Percentiles rank a stretch among this genome's conserved stretches.
These are phyloP conservation scores for Rostratula benghalensis DNA, from an alignment of 2,113 vertebrate species.

Conservation along the genomic window DNA sequence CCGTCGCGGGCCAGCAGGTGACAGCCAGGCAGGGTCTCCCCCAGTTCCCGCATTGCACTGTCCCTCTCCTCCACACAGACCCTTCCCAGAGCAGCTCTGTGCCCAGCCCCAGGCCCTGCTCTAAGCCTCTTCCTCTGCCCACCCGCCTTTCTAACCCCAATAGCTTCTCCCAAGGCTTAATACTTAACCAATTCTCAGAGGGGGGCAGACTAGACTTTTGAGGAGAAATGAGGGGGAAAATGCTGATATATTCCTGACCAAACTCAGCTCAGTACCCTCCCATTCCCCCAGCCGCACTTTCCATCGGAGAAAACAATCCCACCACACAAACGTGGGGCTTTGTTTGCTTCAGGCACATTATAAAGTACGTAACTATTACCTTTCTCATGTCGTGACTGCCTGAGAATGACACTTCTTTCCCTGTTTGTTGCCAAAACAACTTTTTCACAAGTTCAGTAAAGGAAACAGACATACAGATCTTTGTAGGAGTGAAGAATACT, in stretches of 20 bases:
- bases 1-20: not conserved
- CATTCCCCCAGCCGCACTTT: not conserved
- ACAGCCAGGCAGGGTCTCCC: not conserved
- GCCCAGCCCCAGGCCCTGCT: not conserved
- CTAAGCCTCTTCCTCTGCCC: not conserved
- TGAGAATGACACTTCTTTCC: not conserved
- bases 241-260: not conserved
- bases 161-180: not conserved
- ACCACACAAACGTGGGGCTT: not conserved
- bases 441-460: not conserved
- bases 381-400: not conserved
- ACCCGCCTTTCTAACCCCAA: not conserved
- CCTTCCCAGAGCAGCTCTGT: not conserved
- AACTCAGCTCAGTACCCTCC: not conserved
- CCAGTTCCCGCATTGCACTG: not conserved
- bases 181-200: not conserved
- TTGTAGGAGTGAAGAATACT: not conserved
- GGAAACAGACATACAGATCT: not conserved
- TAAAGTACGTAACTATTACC: not conserved
- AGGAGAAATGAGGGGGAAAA: fast-evolving
- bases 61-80: not conserved
- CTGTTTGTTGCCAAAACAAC: not conserved
- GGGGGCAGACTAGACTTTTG: not conserved
- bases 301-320: not conserved
- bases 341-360: not conserved